Conservation (phyloP, 2,888 invertebrate genomes). For the Spisula subtruncata region DNA sequence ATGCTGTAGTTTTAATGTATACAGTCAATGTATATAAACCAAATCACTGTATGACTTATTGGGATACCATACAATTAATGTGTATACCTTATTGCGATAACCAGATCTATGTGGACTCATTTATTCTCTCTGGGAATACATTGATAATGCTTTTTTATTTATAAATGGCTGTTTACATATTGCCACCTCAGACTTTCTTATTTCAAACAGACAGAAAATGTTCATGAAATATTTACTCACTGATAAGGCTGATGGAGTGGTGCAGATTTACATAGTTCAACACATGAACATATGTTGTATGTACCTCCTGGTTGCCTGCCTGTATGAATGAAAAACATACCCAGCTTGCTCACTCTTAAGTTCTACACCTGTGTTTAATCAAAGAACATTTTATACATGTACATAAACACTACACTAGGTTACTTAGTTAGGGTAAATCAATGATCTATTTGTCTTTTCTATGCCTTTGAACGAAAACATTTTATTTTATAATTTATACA, state of each 20-base stretch:
- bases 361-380: constrained; percentile 24
- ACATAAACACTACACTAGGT: not conserved
- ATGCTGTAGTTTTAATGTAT: too few relatives aligned
- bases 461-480: not conserved
- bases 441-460: not conserved
- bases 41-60: too few relatives aligned
- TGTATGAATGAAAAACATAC: constrained; percentile 42
- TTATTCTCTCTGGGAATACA: too few relatives aligned
- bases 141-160: not conserved
- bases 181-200: not conserved
- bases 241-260: not conserved
- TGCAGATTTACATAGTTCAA: not conserved
- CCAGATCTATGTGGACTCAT: too few relatives aligned
- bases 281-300: not conserved
- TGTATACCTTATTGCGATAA: too few relatives aligned
- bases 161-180: not conserved
- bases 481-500: not conserved
- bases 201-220: constrained; percentile 23
- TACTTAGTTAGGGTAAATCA: not conserved
- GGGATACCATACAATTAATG: too few relatives aligned
- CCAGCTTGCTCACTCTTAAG: not conserved
- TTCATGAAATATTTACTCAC: constrained; percentile 1
- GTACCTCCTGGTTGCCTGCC: not conserved
- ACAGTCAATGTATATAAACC: too few relatives aligned
- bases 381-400: not conserved